Evolutionary conservation across 2,797 vertebrate genomes (phyloP), one percentile per base, ranked within the genome.

Genomic region (Hafferia zeledoni): DNA sequence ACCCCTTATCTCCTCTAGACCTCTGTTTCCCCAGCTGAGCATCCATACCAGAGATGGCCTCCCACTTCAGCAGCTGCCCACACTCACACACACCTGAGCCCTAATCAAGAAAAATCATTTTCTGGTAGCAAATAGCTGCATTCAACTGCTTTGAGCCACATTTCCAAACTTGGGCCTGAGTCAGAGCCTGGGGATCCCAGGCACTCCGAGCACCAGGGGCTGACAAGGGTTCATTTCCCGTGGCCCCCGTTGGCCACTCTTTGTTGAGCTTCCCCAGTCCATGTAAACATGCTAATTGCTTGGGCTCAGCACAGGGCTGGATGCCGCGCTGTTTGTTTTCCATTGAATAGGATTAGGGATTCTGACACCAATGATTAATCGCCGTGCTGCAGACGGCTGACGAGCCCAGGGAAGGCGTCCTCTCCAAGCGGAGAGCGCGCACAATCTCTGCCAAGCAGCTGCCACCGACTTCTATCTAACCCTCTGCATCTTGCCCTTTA

Each of bases 291-390:
- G 95, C 70, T 94, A 96, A 98, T 97, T 96, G 97, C 97, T 95
- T 93, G 94, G 97, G 97, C 96, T 96, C 97, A 97, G 97, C 96
- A 94, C 94, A 98, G 98, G 97, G 97, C 98, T 98, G 98, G 98
- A 98, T 98, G 98, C 98, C 98, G 98, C 39, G 72, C 96, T 98
- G 97, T 99, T 99, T 99, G 99, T 99, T 99, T 99, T 98, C 98
- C 97, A 97, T 97, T 99, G 98, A 99, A 98, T 98, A 96, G 98
- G 98, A 99, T 99, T 99, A 99, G 98, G 98, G 98, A 98, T 98
- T 98, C 98, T 99, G 99, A 99, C 99, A 98, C 98, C 98, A 98
- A 96, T 99, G 99, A 99, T 99, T 99, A 99, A 99, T 99, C 98
- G 98, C 99, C 97, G 52, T 91, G 97, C 98, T 98, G 98, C 98